These are phyloP conservation scores for Cerastis rubricosa DNA, from an alignment of 2,888 invertebrate species.

Conservation along the genomic window DNA sequence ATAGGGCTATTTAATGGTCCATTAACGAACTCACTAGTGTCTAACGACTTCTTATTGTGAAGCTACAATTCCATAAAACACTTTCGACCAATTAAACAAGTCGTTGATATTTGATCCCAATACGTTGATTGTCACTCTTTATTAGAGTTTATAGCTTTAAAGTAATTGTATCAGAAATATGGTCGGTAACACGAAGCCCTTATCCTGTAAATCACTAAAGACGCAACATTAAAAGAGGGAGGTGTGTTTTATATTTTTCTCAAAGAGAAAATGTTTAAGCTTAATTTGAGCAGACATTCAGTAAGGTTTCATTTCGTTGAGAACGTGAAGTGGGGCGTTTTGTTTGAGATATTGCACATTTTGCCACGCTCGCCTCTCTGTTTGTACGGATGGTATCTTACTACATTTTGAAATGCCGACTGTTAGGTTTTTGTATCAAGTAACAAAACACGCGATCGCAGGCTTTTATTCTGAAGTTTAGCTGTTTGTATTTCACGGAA, in stretches of 20 bases:
- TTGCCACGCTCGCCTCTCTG: constrained; percentile 69
- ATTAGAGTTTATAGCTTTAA: constrained; percentile 67
- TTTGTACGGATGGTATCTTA: constrained; percentile 63
- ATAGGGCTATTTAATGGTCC: constrained; percentile 87
- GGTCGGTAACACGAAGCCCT: constrained; percentile 59
- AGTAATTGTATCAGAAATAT: constrained; percentile 62
- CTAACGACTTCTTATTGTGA: constrained; percentile 85
- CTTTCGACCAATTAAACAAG: constrained; percentile 83
- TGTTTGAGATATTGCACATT: constrained; percentile 77
- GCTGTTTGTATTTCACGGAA: constrained; percentile 43
- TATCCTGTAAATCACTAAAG: constrained; percentile 71
- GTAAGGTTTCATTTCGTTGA: constrained; percentile 74
- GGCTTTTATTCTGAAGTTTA: constrained; percentile 53
- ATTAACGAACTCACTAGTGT: constrained; percentile 85
- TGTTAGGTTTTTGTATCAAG: constrained; percentile 63
- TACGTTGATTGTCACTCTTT: constrained; percentile 70
- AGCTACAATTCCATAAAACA: constrained; percentile 84
- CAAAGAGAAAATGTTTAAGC: constrained; percentile 74
- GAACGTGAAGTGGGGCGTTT: constrained; percentile 74
- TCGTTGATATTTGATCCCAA: constrained; percentile 79
- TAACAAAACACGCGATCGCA: constrained; percentile 57
- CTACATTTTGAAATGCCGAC: constrained; percentile 59
- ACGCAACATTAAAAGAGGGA: constrained; percentile 67
- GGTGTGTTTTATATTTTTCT: constrained; percentile 73
- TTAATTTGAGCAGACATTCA: constrained; percentile 77